Base-by-base conservation (phyloP, 2,888 invertebrate species). In the Cryptosula pallasiana region DNA sequence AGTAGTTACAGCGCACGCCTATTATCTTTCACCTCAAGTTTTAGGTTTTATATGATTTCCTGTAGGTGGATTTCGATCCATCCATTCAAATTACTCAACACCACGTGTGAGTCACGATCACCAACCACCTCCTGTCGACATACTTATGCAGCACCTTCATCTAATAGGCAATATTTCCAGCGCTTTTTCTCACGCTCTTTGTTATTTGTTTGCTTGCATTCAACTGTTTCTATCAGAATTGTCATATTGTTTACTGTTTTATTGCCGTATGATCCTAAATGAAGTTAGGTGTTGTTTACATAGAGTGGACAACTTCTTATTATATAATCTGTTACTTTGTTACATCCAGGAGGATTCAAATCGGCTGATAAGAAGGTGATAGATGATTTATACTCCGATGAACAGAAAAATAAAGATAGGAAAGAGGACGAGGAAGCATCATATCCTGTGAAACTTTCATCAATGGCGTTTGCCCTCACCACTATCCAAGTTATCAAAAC, bases 261-360 rank as follows among this genome's bases (percentile, higher is more conserved):
- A n/a, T n/a, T n/a, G n/a, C n/a, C n/a, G n/a, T n/a, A n/a, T n/a
- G n/a, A n/a, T n/a, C n/a, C n/a, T n/a, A n/a, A n/a, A n/a, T n/a
- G n/a, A n/a, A n/a, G n/a, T n/a, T n/a, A n/a, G n/a, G n/a, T n/a
- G n/a, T n/a, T n/a, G n/a, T n/a, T n/a, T n/a, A n/a, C n/a, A n/a
- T n/a, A n/a, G n/a, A n/a, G n/a, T n/a, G n/a, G n/a, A n/a, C n/a
- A n/a, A n/a, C n/a, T n/a, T n/a, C n/a, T n/a, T n/a, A n/a, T n/a
- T n/a, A n/a, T n/a, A n/a, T n/a, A n/a, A n/a, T n/a, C n/a, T n/a
- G n/a, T n/a, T n/a, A n/a, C n/a, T n/a, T n/a, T n/a, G n/a, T n/a
- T 58, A 9, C 5, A 5, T 58, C 2, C 45, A 70, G 70, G 70
- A n/a, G 70, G 70, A 23, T 70, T 70, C 29, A 70, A 70, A 54